Base-by-base conservation (phyloP, 1,140 invertebrate species). In the Drosophila subobscura region DNA sequence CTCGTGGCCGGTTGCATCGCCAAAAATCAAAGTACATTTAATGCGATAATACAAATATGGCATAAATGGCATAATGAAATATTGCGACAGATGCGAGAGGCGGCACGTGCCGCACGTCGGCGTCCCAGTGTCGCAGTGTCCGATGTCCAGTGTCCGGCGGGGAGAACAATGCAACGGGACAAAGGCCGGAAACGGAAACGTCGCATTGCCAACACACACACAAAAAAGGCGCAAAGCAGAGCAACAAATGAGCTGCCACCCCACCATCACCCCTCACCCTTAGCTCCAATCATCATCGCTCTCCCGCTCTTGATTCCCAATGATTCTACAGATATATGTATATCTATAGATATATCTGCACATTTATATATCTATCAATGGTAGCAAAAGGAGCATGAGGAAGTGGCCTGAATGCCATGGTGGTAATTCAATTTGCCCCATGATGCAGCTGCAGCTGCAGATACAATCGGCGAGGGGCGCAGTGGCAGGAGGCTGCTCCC, bases 401-500 rank as follows among this genome's bases (percentile, higher is more conserved):
- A 37, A 10, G 33, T 37, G 33, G 10, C 33, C 4, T 37, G 33
- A 10, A 37, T 37, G 33, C 33, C 4, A 37, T 37, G 46, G 63
- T 60, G 79, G 59, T 83, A 81, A 81, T 83, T 81, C 58, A 81
- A 83, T 81, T 78, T 80, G 58, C 33, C 33, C 33, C 33, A 12
- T 12, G 33, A 37, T 37, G 33, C 33, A 37, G 33, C 10, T 12
- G 33, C 10, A 12, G 33, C 10, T 12, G 33, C 10, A 12, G 33
- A 37, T 37, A 37, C 33, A 37, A 37, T 37, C 10, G 33, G 3
- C 3, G 29, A 33, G 29, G 29, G 8, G n/a, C 0, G 16, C 16
- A 20, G 16, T 20, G 33, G 33, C 41, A 14, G 25, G 25, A 20
- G 12, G 40, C 22, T 37, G 16, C 58, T 22, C n/a, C 29, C 44